Evolutionary conservation across 2,797 vertebrate species (phyloP).

Genomic region (Myotis daubentonii): DNA sequence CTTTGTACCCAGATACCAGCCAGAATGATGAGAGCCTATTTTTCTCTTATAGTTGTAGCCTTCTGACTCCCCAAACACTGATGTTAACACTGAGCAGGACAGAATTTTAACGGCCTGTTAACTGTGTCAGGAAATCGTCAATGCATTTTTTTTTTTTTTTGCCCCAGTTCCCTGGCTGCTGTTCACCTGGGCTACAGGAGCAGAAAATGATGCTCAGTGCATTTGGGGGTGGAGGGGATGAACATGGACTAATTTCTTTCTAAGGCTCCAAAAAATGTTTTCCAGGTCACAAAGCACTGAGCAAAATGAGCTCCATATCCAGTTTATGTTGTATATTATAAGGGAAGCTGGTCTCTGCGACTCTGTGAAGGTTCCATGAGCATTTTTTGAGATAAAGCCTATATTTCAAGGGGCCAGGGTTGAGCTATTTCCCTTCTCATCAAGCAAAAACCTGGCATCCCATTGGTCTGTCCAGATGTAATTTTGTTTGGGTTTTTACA

Average conservation of each 20-base stretch:
- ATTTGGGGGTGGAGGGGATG: not conserved
- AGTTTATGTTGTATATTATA: conserved; percentile 80
- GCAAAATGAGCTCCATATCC: conserved; percentile 71
- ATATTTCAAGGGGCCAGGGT: conserved; percentile 77
- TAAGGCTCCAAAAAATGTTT: conserved; percentile 77
- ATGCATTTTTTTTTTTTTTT: not conserved
- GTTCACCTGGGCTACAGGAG: conserved; percentile 55
- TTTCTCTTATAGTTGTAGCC: not conserved
- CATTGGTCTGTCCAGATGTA: conserved; percentile 65
- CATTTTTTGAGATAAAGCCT: conserved; percentile 72
- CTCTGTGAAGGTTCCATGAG: conserved; percentile 76
- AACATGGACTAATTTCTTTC: conserved; percentile 58
- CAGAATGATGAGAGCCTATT: not conserved
- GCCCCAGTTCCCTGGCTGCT: conserved; percentile 17
- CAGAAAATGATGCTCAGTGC: conserved; percentile 49
- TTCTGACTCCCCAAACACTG: not conserved
- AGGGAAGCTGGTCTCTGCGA: conserved; percentile 68
- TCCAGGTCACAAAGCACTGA: conserved; percentile 78
- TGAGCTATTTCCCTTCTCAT: conserved; percentile 75
- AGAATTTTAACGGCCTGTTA: conserved; percentile 30
- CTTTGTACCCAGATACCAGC: not conserved
- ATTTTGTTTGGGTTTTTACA: conserved; percentile 79
- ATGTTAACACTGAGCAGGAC: not conserved
- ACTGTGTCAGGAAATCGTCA: conserved; percentile 18
- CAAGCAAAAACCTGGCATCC: conserved; percentile 71